A percentile compares a stretch with the other conserved stretches of the same genome.
phyloP scores from a whole-genome alignment of 2,113 vertebrate species.

The Nerophis lumbriciformis region DNA sequence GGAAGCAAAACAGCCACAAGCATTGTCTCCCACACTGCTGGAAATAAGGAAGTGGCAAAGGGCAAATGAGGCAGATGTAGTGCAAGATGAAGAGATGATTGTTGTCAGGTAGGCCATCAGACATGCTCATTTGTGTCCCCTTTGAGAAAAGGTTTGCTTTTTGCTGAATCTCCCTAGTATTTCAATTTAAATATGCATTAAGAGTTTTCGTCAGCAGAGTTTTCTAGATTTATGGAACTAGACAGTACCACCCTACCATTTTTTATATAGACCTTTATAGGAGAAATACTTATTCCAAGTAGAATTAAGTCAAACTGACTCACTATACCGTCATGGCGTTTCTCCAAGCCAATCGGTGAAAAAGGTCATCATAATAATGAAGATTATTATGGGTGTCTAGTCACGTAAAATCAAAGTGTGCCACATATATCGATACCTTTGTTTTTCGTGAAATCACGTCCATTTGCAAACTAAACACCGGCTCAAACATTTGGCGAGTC shows the following conservation, averaged over 20 bases:
- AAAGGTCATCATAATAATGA: too few relatives aligned
- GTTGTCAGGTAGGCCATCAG: neutral
- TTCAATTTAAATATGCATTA: neutral
- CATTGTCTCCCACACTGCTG: neutral
- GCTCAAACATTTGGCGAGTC: too few relatives aligned
- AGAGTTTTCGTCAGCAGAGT: neutral
- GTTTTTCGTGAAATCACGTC: too few relatives aligned
- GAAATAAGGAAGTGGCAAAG: neutral
- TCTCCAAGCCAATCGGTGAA: too few relatives aligned
- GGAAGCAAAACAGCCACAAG: conserved; percentile 4
- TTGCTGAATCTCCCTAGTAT: neutral
- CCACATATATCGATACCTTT: too few relatives aligned
- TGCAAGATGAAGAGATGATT: neutral
- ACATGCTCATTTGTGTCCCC: neutral
- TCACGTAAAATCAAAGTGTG: too few relatives aligned
- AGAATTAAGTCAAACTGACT: too few relatives aligned
- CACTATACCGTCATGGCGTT: too few relatives aligned
- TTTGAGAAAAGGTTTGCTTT: neutral
- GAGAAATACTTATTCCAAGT: neutral
- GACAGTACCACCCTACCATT: neutral
- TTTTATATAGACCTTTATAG: neutral
- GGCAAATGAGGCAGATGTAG: neutral
- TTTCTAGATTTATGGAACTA: neutral
- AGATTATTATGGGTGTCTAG: too few relatives aligned
- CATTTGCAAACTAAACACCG: too few relatives aligned